Evolutionary conservation across 2,888 invertebrate species (phyloP), one percentile per base, ranked within the genome.

Genomic region (Pollenia amentaria): DNA sequence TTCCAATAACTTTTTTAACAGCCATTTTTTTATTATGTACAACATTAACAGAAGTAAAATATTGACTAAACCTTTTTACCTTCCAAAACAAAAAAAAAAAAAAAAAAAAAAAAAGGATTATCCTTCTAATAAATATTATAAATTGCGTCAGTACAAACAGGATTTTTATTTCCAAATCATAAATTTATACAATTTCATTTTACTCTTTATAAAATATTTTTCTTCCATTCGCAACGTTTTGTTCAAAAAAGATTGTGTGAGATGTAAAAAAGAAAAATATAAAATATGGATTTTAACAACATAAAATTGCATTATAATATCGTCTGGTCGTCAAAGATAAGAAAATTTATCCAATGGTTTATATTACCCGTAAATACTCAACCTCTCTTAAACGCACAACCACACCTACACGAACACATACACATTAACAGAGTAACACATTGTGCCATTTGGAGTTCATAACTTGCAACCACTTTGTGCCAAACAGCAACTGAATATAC

Each of bases 251-350:
- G 8, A 48, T 29, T 16, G 51, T 57, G 42, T 51, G 76, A 55
- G 51, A 14, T 75, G 75, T 44, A 69, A 38, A 87, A 62, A 29
- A 29, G 62, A 38, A 87, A 83, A 87, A 79, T 84, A 84, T 84
- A 87, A 87, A 84, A 87, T 87, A 87, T 87, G 87, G 87, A 87
- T 87, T 87, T 87, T 77, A 84, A 83, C 88, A 88, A 89, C 89
- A 89, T 89, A 88, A 89, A 89, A 89, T 88, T 89, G 89, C 89
- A 89, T 91, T 91, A 92, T 92, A 93, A 93, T 93, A 93, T 92
- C 92, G 93, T 93, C 93, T 93, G 93, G 93, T 92, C 92, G 93
- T 89, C 90, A 89, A 89, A 93, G 93, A 93, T 93, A 93, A 93
- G 93, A 91, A 92, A 91, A 91, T 92, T 91, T 92, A 92, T 92